Evolutionary conservation across 2,797 vertebrate species (phyloP), one percentile per base, ranked within the genome.

Genomic region (Amniataba percoides): DNA sequence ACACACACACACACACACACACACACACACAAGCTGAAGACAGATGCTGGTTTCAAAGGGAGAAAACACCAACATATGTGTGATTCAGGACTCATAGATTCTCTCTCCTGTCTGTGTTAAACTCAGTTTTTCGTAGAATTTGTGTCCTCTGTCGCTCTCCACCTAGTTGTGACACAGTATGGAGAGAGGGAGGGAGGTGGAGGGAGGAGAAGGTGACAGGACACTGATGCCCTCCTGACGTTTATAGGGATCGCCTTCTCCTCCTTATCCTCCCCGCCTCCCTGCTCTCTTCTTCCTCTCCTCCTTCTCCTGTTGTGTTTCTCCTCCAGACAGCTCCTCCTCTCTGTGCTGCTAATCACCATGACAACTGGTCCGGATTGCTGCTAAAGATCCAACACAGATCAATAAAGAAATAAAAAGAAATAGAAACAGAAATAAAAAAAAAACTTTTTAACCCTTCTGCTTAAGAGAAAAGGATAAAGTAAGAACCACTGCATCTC

Each of bases 301-400:
- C 86, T 87, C 80, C 87, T 89, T 66, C 91, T 91, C 92, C 89
- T 89, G 86, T 89, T 89, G 91, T 92, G 94, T 94, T 92, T 92
- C 92, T 95, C 93, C 95, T 95, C 92, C 92, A 95, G 93, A 95
- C 89, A 94, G 89, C 91, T 95, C 93, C 94, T 95, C 93, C 93
- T 96, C 94, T 96, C 95, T 95, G 93, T 94, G 95, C 95, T 96
- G 95, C 95, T 96, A 96, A 95, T 94, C 94, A 95, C 93, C 94
- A 95, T 94, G 95, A 93, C 92, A 93, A 93, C 91, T 91, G 92
- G 92, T 96, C 93, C 92, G 95, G 95, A 96, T 96, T 96, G 95
- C 95, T 96, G 95, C 95, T 96, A 96, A 95, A 95, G 94, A 96
- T 95, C 93, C 95, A 94, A 94, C 93, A 95, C 95, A 95, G 95